phyloP scores from a whole-genome alignment of 1,140 invertebrate genomes.

The Eueides isabella region DNA sequence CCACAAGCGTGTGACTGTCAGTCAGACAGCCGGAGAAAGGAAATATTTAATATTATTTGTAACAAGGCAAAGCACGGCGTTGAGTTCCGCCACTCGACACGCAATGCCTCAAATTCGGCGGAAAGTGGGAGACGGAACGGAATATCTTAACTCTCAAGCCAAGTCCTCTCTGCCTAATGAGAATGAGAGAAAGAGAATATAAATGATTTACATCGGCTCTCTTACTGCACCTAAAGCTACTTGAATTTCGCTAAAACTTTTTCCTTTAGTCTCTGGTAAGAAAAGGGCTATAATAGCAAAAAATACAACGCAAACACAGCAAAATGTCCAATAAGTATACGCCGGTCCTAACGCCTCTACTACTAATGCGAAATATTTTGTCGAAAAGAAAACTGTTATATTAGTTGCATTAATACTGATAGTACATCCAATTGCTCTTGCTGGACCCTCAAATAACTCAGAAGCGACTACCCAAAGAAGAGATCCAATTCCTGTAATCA shows the following conservation, averaged over 20 bases:
- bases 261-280: slow-evolving; percentile 43
- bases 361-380: slow-evolving; percentile 42
- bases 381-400: slow-evolving; percentile 83
- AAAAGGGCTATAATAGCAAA: slow-evolving; percentile 28
- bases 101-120: no score
- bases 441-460: slow-evolving; percentile 64
- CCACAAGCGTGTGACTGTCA: no score
- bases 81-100: no score
- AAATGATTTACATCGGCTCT: no score
- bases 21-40: no score
- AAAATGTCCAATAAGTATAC: slow-evolving; percentile 41
- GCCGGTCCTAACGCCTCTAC: slow-evolving; percentile 34
- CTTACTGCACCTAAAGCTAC: slow-evolving; percentile 21
- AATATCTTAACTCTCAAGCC: no score
- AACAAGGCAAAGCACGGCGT: no score
- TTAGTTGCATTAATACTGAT: slow-evolving; percentile 76
- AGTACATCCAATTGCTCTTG: slow-evolving; percentile 50
- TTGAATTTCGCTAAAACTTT: slow-evolving; percentile 41
- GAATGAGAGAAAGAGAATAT: no score
- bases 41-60: no score
- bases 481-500: slow-evolving; percentile 58
- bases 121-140: no score
- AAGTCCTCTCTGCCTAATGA: no score
- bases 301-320: slow-evolving; percentile 27
- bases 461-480: slow-evolving; percentile 56